Evolutionary conservation across 2,797 vertebrate genomes (phyloP), one percentile per base, ranked within the genome.

Genomic region (Chloroceryle amazona): DNA sequence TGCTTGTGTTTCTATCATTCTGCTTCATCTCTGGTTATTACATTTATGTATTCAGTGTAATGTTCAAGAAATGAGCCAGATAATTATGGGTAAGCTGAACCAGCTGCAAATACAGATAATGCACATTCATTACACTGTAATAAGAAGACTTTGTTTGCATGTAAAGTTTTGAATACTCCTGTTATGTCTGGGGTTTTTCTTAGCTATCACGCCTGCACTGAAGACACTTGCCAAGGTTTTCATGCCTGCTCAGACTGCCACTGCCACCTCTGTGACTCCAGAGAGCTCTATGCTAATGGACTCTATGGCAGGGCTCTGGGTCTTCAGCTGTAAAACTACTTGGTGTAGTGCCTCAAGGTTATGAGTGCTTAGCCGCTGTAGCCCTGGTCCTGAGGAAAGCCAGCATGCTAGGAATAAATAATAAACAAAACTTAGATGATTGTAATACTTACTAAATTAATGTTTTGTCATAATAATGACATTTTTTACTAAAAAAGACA

Each of bases 51-150:
- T 94, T 66, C 84, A 72, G n/a, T 41, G n/a, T 65, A 66, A 87
- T 74, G 81, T 83, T 70, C 49, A 60, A 86, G 76, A 95, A 95
- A 95, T 91, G 87, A 95, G 82, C 46, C 51, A 90, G 85, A 55
- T 93, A 95, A 97, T 95, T 86, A 78, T 1, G 1, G 80, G 58
- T 79, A 88, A 95, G 58, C 70, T 65, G 87, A 93, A 94, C 80
- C 94, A 96, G 76, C 94, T 95, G 85, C 90, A 95, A 88, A 89
- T 78, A 58, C 31, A 95, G 75, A 93, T 93, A 91, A 94, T 51
- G 62, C 74, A 78, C 84, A 75, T 95, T 94, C 82, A 81, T 88
- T 90, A 55, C 0, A 1, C 22, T 66, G 7, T 83, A 91, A 66
- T 74, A 68, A 71, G 54, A 84, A 46, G 33, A 70, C 25, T 7